Percentiles rank a stretch among this genome's conserved stretches.
Conservation (phyloP, 2,888 invertebrate genomes). For the Linyphia triangularis region DNA sequence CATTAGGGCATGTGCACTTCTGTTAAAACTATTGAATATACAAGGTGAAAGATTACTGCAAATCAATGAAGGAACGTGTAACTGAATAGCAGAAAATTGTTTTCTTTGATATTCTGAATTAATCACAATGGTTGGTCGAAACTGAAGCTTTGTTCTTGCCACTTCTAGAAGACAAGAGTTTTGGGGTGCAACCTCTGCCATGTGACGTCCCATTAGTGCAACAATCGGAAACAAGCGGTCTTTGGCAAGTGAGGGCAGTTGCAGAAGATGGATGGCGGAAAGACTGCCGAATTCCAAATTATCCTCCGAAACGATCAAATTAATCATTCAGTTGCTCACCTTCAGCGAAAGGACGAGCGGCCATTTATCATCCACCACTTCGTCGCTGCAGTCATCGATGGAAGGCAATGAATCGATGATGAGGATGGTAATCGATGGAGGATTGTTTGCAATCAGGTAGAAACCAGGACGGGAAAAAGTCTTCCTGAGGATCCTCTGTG, state of each 20-base stretch:
- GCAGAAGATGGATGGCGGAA: conserved; percentile 51
- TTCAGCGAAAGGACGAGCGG: conserved; percentile 39
- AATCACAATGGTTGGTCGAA: background rate
- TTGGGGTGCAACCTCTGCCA: background rate
- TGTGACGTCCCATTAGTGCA: conserved; percentile 53
- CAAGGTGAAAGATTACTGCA: too few relatives aligned
- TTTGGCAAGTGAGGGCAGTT: conserved; percentile 31
- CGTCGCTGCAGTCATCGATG: conserved; percentile 49
- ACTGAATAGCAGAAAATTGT: too few relatives aligned
- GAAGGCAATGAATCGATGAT: too few relatives aligned
- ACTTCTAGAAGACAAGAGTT: background rate
- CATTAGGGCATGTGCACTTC: too few relatives aligned
- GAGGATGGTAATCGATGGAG: too few relatives aligned
- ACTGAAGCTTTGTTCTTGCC: conserved; percentile 1
- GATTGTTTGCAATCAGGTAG: too few relatives aligned
- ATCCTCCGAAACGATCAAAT: conserved; percentile 49
- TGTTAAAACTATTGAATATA: too few relatives aligned
- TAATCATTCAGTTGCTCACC: conserved; percentile 68
- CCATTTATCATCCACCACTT: conserved; percentile 53
- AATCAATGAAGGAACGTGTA: too few relatives aligned
- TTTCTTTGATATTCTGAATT: too few relatives aligned
- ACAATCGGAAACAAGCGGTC: conserved; percentile 58
- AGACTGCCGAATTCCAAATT: conserved; percentile 42
- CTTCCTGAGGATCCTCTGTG: too few relatives aligned
- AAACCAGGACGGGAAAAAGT: too few relatives aligned